phyloP scores from a whole-genome alignment of 2,797 vertebrate genomes.

The Parotocinclus haroldoi region DNA sequence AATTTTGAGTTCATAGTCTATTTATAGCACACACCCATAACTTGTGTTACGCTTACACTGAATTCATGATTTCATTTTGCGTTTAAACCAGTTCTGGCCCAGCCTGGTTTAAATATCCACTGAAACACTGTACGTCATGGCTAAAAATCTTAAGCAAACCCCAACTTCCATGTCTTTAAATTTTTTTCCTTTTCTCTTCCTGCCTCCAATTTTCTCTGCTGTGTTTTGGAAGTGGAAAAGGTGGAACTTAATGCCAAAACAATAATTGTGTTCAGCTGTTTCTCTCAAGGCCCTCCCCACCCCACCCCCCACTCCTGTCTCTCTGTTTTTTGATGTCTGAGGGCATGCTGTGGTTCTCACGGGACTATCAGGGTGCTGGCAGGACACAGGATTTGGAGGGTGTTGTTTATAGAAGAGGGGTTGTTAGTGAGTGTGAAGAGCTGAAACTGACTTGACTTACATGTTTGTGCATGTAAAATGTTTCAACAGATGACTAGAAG shows the following conservation, averaged over 20 bases:
- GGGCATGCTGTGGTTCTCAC: slow-evolving; percentile 56
- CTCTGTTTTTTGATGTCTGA: slow-evolving; percentile 45
- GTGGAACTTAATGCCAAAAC: slow-evolving; percentile 56
- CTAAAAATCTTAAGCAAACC: too few species aligned
- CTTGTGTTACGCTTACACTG: too few species aligned
- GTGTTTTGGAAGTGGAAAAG: slow-evolving; percentile 47
- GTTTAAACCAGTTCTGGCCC: too few species aligned
- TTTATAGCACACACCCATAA: too few species aligned
- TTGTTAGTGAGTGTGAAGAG: slow-evolving; percentile 13
- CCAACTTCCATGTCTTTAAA: too few species aligned
- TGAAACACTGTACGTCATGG: too few species aligned
- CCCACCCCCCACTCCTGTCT: not conserved
- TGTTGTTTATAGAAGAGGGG: slow-evolving; percentile 33
- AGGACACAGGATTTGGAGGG: not conserved
- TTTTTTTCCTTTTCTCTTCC: slow-evolving; percentile 29
- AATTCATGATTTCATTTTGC: too few species aligned
- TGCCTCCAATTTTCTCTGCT: slow-evolving; percentile 16
- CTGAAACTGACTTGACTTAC: not conserved
- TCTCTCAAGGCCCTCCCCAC: slow-evolving; percentile 41
- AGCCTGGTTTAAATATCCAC: too few species aligned
- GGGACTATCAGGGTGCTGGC: slow-evolving; percentile 29
- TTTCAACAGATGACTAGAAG: not conserved
- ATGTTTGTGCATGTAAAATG: too few species aligned
- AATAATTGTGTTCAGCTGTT: slow-evolving; percentile 72
- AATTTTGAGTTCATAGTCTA: too few species aligned